Percentiles rank a stretch among this genome's conserved stretches.
These are phyloP conservation scores for Caenorhabditis briggsae DNA, from an alignment of 1,140 invertebrate genomes.

Conservation along the genomic window DNA sequence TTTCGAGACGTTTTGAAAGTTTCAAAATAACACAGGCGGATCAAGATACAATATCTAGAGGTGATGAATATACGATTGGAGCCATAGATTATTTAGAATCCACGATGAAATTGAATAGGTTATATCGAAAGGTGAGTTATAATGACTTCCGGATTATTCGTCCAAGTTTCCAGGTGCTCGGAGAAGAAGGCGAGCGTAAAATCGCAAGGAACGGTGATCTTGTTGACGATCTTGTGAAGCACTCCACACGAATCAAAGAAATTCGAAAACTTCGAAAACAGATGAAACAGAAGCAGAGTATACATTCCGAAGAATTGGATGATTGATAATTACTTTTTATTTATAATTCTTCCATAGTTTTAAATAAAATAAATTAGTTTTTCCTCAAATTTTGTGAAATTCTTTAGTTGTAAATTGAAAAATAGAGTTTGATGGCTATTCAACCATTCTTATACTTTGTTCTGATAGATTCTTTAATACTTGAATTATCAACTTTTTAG, in stretches of 20 bases:
- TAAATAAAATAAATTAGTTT: too few species aligned
- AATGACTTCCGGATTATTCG: neutral
- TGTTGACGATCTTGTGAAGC: constrained; percentile 1
- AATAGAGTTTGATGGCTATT: too few species aligned
- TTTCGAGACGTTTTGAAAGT: constrained; percentile 1
- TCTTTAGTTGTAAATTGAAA: too few species aligned
- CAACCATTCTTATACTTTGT: too few species aligned
- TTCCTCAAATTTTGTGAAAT: too few species aligned
- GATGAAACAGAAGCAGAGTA: neutral
- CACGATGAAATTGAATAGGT: constrained; percentile 60
- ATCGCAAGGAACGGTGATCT: constrained; percentile 60
- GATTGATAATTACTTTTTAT: neutral
- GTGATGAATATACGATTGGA: constrained; percentile 55
- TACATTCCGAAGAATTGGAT: neutral
- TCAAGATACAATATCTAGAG: constrained; percentile 57
- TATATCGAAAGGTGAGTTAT: constrained; percentile 9
- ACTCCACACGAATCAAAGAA: neutral
- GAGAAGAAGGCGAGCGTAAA: constrained; percentile 58
- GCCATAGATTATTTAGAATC: constrained; percentile 62
- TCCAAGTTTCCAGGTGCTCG: constrained; percentile 5
- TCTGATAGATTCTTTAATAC: too few species aligned
- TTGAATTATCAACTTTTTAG: too few species aligned
- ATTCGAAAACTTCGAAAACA: constrained; percentile 20
- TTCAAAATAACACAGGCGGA: constrained; percentile 40
- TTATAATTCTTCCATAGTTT: neutral